These are phyloP conservation scores for Leptura quadrifasciata DNA, from an alignment of 2,888 invertebrate species.

Conservation along the genomic window DNA sequence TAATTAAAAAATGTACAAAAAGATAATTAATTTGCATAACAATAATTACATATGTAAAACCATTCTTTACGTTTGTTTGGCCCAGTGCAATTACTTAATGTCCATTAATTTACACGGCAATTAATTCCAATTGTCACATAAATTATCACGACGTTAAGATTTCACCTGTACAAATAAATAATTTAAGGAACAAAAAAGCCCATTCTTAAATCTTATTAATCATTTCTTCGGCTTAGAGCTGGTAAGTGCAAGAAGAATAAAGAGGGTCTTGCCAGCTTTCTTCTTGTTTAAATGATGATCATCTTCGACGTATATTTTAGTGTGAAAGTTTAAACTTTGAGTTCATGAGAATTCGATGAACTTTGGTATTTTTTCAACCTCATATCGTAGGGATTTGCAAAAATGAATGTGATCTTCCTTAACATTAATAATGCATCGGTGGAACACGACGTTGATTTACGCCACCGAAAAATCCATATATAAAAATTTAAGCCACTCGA, in stretches of 20 bases:
- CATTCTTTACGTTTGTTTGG: too few relatives aligned
- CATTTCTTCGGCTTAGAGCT: not conserved
- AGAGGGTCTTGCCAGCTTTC: slow-evolving; percentile 45
- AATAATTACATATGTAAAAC: too few relatives aligned
- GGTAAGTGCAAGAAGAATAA: slow-evolving; percentile 43
- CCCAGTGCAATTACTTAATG: too few relatives aligned
- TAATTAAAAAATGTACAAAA: too few relatives aligned
- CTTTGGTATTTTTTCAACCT: slow-evolving; percentile 54
- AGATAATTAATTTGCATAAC: too few relatives aligned
- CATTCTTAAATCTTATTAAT: slow-evolving; percentile 7
- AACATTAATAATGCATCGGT: slow-evolving; percentile 16
- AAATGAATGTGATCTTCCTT: slow-evolving; percentile 9
- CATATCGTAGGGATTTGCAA: slow-evolving; percentile 49
- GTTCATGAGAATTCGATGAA: slow-evolving; percentile 59
- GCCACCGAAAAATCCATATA: not conserved
- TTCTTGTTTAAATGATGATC: slow-evolving; percentile 57
- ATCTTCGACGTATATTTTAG: slow-evolving; percentile 55
- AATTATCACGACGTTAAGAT: slow-evolving; percentile 2
- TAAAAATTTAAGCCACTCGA: not conserved
- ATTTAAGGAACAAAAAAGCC: not conserved
- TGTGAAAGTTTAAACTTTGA: slow-evolving; percentile 56
- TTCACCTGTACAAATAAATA: slow-evolving; percentile 1
- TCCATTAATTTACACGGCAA: not conserved
- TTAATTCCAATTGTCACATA: not conserved
- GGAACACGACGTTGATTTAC: slow-evolving; percentile 4